Conservation (phyloP, 2,888 invertebrate genomes). For the Drosophila mimica region DNA sequence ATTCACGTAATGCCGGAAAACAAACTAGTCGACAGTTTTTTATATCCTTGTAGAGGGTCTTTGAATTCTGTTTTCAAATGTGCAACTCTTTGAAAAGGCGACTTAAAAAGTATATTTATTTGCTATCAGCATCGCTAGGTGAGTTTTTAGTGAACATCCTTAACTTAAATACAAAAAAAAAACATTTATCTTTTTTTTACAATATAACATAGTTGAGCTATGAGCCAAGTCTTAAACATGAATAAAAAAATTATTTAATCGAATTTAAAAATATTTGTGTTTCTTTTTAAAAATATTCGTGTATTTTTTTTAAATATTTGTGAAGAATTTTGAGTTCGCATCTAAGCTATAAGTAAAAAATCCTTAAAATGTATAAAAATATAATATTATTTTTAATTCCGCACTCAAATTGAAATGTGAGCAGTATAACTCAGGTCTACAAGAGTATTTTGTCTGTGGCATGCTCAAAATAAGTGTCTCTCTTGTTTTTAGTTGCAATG, state of each 20-base stretch:
- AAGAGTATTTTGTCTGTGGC: background rate
- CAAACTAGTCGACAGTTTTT: constrained; percentile 44
- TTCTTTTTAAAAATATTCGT: background rate
- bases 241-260: background rate
- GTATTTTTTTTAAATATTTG: background rate
- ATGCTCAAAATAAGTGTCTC: background rate
- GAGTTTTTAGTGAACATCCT: background rate
- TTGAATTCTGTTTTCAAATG: background rate
- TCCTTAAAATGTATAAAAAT: background rate
- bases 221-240: background rate
- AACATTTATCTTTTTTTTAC: too few relatives aligned
- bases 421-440: background rate
- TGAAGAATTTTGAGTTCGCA: background rate
- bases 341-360: background rate
- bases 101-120: background rate
- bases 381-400: background rate
- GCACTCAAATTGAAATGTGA: background rate
- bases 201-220: background rate
- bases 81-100: background rate
- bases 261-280: background rate
- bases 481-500: background rate
- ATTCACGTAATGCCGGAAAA: constrained; percentile 40
- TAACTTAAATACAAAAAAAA: background rate
- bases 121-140: background rate
- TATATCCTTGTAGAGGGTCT: background rate